Evolutionary conservation across 2,888 invertebrate genomes (phyloP), one percentile per base, ranked within the genome.

Genomic region (Lycophotia porphyrea): DNA sequence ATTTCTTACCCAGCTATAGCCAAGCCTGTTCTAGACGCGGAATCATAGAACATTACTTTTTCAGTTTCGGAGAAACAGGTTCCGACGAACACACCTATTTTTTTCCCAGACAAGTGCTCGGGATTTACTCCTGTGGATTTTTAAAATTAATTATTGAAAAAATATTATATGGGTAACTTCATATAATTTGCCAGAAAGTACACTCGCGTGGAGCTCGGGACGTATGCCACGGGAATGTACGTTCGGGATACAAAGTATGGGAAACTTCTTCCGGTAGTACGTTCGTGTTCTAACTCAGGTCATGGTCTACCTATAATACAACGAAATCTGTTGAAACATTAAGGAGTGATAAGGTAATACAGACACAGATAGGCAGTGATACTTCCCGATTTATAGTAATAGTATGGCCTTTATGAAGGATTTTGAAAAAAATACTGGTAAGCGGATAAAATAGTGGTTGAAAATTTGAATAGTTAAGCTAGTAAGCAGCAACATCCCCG

Each of bases 1-100:
- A 3, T 31, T 58, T 21, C 58, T 58, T 58, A 58, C 58, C 58
- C 58, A 31, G 58, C 87, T 60, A 94, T 88, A 58, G 92, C 93
- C 49, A 93, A 91, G 7, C 93, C 93, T 5, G 89, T 87, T 74
- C 78, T 88, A 0, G 87, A 80, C 27, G 61, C 76, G 13, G 87
- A 86, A 0, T 88, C 88, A 71, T 92, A 93, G 71, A 92, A 92
- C 87, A 96, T 95, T 15, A 96, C 96, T 78, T 97, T 97, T 86
- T 97, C 97, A 13, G 97, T 95, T 90, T 98, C 98, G 1, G 97
- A 97, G 70, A 96, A 97, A 86, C 97, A 97, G 68, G 97, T 86
- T 7, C 93, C n/a, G n/a, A n/a, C n/a, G n/a, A n/a, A n/a, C n/a
- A n/a, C n/a, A n/a, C n/a, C n/a, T n/a, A n/a, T n/a, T n/a, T n/a